Evolutionary conservation across 1,140 invertebrate genomes (phyloP).

Genomic region (Zaprionus taronus): DNA sequence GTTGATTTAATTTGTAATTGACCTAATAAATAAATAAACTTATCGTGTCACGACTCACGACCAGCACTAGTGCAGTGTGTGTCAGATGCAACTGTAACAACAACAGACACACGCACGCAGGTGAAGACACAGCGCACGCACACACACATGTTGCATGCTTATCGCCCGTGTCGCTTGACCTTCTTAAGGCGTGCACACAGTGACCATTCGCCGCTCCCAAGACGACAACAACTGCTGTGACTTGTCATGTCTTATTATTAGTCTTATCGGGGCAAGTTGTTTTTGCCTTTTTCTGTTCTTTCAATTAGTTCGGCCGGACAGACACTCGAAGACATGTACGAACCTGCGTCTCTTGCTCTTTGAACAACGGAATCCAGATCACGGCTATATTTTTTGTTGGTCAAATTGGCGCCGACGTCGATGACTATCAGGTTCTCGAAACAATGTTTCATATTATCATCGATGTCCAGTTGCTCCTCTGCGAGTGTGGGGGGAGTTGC

Average conservation of each 20-base stretch:
- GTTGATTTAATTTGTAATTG: not conserved
- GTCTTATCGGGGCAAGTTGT: conserved; percentile 42
- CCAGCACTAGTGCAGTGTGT: not conserved
- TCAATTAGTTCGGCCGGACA: conserved; percentile 25
- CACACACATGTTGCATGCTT: conserved; percentile 47
- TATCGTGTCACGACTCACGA: not conserved
- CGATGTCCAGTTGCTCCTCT: conserved; percentile 69
- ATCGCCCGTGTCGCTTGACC: conserved; percentile 54
- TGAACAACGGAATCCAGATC: conserved; percentile 97
- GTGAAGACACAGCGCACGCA: conserved; percentile 22
- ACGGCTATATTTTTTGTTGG: conserved; percentile 96
- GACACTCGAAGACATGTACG: conserved; percentile 35
- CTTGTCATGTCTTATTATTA: conserved; percentile 51
- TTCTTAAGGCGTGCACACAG: conserved; percentile 43
- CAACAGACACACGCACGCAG: conserved; percentile 20
- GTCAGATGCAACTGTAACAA: conserved; percentile 33
- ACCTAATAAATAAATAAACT: not conserved
- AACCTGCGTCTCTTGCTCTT: conserved; percentile 96
- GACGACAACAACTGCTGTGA: conserved; percentile 28
- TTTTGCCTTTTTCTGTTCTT: conserved; percentile 22
- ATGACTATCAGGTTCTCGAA: conserved; percentile 96
- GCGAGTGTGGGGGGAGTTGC: conserved; percentile 37
- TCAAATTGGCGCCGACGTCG: conserved; percentile 97
- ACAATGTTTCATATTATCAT: conserved; percentile 80
- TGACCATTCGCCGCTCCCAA: conserved; percentile 62